These are phyloP conservation scores for Arizona elegans DNA, from an alignment of 2,113 vertebrate species.

Conservation along the genomic window DNA sequence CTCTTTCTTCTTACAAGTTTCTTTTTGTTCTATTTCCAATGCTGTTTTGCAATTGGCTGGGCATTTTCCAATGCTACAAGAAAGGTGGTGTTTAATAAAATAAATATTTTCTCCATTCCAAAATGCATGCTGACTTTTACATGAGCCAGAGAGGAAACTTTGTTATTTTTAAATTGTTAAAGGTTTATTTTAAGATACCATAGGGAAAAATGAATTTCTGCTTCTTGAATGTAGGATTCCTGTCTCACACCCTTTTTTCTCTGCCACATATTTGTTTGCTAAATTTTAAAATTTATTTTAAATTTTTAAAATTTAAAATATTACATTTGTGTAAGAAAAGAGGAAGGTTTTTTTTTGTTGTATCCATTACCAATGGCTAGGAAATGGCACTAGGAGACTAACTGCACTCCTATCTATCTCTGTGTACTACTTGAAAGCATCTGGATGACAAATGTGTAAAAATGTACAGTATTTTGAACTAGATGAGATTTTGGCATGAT, in stretches of 20 bases:
- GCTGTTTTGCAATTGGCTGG: neutral
- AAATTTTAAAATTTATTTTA: no score
- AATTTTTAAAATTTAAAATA: no score
- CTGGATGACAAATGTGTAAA: neutral
- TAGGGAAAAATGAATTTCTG: neutral
- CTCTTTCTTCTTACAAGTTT: neutral
- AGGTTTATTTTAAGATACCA: neutral
- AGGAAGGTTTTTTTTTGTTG: neutral
- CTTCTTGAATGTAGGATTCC: neutral
- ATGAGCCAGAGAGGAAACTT: neutral
- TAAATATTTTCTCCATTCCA: neutral
- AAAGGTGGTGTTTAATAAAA: constrained; percentile 3
- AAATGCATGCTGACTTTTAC: neutral
- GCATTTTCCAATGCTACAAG: neutral
- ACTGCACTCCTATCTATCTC: neutral
- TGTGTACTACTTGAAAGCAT: neutral
- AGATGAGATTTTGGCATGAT: neutral
- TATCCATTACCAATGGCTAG: neutral
- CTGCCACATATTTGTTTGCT: constrained; percentile 5
- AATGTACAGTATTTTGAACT: neutral
- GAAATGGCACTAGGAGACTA: neutral
- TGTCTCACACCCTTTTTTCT: neutral
- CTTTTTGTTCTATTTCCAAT: constrained; percentile 10
- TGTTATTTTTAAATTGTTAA: neutral
- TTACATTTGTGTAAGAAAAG: neutral